Conservation (phyloP, 2,797 vertebrate species). For the Zalophus californianus region DNA sequence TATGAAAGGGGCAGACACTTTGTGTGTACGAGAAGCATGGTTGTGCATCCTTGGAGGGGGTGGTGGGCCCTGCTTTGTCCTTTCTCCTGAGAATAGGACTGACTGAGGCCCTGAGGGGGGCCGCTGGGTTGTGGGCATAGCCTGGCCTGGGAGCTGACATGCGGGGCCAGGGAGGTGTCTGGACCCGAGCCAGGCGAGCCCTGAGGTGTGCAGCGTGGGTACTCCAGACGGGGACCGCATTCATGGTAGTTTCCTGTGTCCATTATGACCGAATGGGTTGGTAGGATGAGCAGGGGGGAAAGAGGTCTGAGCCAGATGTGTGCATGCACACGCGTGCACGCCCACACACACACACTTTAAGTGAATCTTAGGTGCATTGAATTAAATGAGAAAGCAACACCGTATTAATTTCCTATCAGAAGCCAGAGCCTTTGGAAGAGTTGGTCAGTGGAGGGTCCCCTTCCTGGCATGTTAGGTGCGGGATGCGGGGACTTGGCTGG, state of each 20-base stretch:
- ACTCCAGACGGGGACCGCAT: too few relatives aligned
- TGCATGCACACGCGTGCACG: not conserved
- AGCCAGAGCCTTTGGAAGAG: not conserved
- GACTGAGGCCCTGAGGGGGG: accelerated
- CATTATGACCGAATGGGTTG: not conserved
- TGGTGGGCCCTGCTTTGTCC: too few relatives aligned
- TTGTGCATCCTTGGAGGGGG: not conserved
- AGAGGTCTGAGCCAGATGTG: not conserved
- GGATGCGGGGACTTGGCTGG: not conserved
- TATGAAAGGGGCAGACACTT: not conserved
- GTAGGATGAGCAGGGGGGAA: too few relatives aligned
- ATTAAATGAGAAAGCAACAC: not conserved
- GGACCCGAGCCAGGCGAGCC: not conserved
- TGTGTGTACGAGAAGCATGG: too few relatives aligned
- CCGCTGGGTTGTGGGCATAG: too few relatives aligned
- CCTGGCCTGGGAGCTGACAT: not conserved
- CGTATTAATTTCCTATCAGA: not conserved
- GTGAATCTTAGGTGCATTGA: not conserved
- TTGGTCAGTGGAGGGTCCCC: not conserved
- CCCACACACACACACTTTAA: too few relatives aligned
- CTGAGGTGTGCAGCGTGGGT: not conserved
- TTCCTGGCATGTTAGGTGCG: too few relatives aligned
- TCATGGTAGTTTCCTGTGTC: not conserved
- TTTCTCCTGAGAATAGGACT: not conserved
- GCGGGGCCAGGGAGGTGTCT: too few relatives aligned